Conservation (phyloP, 2,888 invertebrate species). For the Drosophila macrospina region DNA sequence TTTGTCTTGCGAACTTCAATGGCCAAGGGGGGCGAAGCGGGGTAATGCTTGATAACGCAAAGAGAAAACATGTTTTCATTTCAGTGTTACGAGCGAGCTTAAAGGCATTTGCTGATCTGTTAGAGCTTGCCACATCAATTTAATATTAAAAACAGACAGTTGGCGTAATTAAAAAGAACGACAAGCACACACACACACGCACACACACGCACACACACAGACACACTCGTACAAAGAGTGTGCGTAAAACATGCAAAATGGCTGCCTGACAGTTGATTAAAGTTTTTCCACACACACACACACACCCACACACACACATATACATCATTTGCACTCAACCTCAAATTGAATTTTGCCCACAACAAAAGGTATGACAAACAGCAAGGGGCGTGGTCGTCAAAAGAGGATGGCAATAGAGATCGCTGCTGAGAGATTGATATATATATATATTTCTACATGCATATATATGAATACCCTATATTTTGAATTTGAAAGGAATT, state of each 20-base stretch:
- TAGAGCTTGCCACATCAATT: slow-evolving; percentile 23
- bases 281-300: slow-evolving; percentile 42
- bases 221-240: not conserved
- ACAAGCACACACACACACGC: slow-evolving; percentile 13
- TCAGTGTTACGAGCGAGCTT: slow-evolving; percentile 15
- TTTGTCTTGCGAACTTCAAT: slow-evolving; percentile 50
- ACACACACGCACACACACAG: slow-evolving; percentile 13
- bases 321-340: slow-evolving; percentile 44
- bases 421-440: slow-evolving; percentile 35
- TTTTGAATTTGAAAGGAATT: slow-evolving; percentile 59
- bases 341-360: slow-evolving; percentile 70
- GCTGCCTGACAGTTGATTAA: slow-evolving; percentile 46
- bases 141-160: slow-evolving; percentile 33
- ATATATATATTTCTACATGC: not conserved
- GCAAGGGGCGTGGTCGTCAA: not conserved
- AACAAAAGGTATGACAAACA: slow-evolving; percentile 58
- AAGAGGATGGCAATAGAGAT: slow-evolving; percentile 25
- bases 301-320: slow-evolving; percentile 10
- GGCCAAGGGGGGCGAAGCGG: not conserved
- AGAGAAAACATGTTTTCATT: slow-evolving; percentile 50
- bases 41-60: slow-evolving; percentile 4
- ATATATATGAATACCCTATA: slow-evolving; percentile 24
- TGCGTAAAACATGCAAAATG: slow-evolving; percentile 36
- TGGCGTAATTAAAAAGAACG: slow-evolving; percentile 55
- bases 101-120: slow-evolving; percentile 34